These are phyloP conservation scores for Chaunax sp. DNA, from an alignment of 2,797 vertebrate species.

Conservation along the genomic window DNA sequence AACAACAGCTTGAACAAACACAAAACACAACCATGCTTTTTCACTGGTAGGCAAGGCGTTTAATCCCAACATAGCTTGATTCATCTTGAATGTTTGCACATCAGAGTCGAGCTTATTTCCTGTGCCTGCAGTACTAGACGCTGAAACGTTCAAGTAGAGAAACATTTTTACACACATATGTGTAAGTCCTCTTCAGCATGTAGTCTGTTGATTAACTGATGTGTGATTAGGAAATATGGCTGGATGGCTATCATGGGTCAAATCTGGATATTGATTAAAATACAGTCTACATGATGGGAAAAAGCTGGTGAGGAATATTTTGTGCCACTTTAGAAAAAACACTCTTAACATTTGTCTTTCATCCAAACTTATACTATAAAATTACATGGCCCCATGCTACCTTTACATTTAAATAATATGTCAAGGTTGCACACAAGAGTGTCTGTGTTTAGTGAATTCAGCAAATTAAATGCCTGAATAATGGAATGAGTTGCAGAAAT, in stretches of 20 bases:
- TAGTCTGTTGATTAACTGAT: background rate
- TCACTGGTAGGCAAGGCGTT: conserved; percentile 19
- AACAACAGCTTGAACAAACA: conserved; percentile 71
- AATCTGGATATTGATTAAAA: background rate
- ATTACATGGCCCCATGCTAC: too few species aligned
- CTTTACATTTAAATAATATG: too few species aligned
- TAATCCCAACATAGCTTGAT: conserved; percentile 46
- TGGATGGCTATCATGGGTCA: background rate
- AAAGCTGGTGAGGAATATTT: background rate
- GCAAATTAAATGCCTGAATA: background rate
- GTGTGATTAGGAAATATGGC: too few species aligned
- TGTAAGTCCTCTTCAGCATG: background rate
- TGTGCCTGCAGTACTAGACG: conserved; percentile 15
- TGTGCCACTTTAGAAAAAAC: background rate
- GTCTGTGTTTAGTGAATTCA: background rate
- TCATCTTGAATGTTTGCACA: conserved; percentile 52
- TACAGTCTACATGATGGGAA: background rate
- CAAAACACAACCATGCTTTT: conserved; percentile 35
- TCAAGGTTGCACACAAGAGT: background rate
- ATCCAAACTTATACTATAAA: too few species aligned
- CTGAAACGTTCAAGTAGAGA: conserved; percentile 15
- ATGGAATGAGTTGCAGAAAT: too few species aligned
- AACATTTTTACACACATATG: background rate
- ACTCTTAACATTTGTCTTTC: background rate
- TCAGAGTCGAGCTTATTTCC: conserved; percentile 45